Percentiles rank a stretch among this genome's conserved stretches.
Evolutionary conservation across 2,797 vertebrate species (phyloP).

Genomic region (Hypotaenidia okinawae): DNA sequence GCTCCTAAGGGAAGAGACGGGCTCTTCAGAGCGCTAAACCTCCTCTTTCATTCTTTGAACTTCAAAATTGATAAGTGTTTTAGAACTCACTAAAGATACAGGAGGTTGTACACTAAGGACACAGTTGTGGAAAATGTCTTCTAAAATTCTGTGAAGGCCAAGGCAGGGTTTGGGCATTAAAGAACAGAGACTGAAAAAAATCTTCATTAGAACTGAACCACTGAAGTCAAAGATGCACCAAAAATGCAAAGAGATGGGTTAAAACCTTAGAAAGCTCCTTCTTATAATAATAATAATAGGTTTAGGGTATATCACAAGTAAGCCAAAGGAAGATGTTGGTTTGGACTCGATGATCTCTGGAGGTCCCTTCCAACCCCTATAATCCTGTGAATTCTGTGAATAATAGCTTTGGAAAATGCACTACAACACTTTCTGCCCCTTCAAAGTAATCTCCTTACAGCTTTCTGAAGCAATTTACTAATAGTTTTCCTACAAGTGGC

Average conservation of each 20-base stretch:
- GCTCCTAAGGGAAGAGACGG: background rate
- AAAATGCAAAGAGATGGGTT: background rate
- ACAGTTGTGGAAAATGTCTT: fast-evolving
- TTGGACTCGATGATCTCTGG: no score
- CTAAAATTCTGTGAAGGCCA: background rate
- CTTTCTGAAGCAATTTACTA: background rate
- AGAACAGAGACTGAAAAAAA: background rate
- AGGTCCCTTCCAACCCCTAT: no score
- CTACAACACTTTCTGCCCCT: background rate
- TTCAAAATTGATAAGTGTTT: background rate
- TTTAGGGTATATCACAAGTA: background rate
- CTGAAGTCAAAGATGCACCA: background rate
- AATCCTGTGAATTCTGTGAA: background rate
- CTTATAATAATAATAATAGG: background rate
- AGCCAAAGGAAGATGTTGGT: background rate
- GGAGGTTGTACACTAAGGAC: background rate
- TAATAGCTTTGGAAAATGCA: background rate
- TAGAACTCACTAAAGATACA: background rate
- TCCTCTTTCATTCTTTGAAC: background rate
- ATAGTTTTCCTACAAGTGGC: background rate
- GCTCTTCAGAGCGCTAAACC: background rate
- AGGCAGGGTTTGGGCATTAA: background rate
- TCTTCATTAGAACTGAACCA: background rate
- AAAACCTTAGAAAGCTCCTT: background rate
- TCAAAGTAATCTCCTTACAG: no score